These are phyloP conservation scores for Chaetogeoica ovagalla DNA, from an alignment of 2,888 invertebrate species.

Conservation along the genomic window DNA sequence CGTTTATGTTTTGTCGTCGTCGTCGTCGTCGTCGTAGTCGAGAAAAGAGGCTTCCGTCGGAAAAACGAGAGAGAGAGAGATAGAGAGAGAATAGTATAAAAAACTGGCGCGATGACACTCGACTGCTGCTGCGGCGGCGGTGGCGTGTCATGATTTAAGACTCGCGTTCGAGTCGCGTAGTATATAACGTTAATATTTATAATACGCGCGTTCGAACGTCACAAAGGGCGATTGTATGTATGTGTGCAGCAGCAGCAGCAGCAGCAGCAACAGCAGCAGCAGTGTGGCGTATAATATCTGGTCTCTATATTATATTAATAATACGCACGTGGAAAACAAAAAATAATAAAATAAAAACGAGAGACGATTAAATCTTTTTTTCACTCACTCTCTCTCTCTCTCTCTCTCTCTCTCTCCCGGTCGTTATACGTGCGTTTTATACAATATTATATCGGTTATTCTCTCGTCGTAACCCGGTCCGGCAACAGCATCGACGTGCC, in stretches of 20 bases:
- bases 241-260: not conserved
- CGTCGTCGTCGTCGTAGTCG: too few species aligned
- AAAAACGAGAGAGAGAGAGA: not conserved
- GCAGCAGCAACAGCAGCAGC: too few species aligned
- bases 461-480: constrained; percentile 16
- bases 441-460: constrained; percentile 38
- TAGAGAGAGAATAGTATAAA: constrained; percentile 7
- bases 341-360: not conserved
- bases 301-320: constrained; percentile 32
- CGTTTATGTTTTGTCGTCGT: constrained; percentile 27
- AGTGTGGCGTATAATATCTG: too few species aligned
- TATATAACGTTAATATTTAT: constrained; percentile 48
- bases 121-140: not conserved
- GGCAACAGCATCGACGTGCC: not conserved
- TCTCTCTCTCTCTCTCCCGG: not conserved
- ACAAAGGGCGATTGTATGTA: constrained; percentile 49
- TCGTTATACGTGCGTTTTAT: not conserved
- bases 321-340: not conserved
- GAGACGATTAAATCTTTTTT: constrained; percentile 38
- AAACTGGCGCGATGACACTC: constrained; percentile 48
- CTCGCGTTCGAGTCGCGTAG: constrained; percentile 27
- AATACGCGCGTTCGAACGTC: constrained; percentile 46
- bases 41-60: constrained; percentile 1
- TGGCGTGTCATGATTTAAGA: constrained; percentile 42
- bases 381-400: not conserved